A percentile compares a stretch with the other conserved stretches of the same genome.
These are phyloP conservation scores for Salvelinus fontinalis DNA, from an alignment of 2,113 vertebrate genomes.

Conservation along the genomic window DNA sequence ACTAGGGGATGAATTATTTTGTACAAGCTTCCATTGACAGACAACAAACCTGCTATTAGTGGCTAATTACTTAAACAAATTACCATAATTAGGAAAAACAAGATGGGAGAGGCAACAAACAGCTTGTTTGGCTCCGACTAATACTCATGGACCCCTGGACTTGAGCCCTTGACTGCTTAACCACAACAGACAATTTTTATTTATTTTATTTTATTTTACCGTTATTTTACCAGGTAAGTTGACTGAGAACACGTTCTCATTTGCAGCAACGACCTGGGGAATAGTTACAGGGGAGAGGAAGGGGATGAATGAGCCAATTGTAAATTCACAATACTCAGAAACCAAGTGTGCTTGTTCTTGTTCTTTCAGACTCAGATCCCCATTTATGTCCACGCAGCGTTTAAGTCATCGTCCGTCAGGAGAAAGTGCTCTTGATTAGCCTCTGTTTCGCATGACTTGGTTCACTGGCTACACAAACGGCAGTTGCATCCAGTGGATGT, in stretches of 20 bases:
- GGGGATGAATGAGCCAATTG: too few relatives aligned
- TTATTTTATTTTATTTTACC: too few relatives aligned
- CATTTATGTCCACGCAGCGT: not conserved
- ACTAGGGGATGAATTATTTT: not conserved
- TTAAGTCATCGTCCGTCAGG: not conserved
- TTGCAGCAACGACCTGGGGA: too few relatives aligned
- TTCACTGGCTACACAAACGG: not conserved
- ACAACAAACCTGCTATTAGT: too few relatives aligned
- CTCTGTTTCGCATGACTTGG: not conserved
- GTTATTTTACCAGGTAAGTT: too few relatives aligned
- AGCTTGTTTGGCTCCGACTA: not conserved
- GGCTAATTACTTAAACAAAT: not conserved
- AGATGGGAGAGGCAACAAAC: not conserved
- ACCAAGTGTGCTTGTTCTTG: constrained; percentile 4
- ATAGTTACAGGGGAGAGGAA: too few relatives aligned
- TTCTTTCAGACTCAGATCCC: not conserved
- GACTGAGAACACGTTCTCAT: too few relatives aligned
- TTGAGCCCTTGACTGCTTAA: not conserved
- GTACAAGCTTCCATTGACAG: not conserved
- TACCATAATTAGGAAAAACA: not conserved
- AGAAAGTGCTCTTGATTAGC: not conserved
- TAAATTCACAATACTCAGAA: not conserved
- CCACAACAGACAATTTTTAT: constrained; percentile 1
- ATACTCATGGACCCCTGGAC: not conserved
- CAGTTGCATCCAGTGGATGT: not conserved